Evolutionary conservation across 2,888 invertebrate genomes (phyloP).

Genomic region (Argyra leucocephala): DNA sequence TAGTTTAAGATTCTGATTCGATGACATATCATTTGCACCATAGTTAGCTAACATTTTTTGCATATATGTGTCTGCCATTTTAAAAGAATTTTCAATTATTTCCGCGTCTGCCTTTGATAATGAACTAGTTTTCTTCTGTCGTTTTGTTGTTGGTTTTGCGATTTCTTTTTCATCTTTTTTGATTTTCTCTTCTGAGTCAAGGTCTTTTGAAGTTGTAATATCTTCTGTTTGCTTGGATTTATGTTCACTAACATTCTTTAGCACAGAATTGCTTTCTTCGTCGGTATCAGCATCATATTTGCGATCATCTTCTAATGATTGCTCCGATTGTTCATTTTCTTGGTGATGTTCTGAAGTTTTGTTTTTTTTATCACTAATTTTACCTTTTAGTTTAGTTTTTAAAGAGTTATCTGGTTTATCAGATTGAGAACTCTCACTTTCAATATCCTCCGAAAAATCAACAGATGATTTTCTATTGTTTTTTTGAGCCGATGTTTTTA

Average conservation of each 20-base stretch:
- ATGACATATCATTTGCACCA: background rate
- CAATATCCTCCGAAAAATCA: background rate
- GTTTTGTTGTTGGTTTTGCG: background rate
- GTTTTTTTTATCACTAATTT: too few relatives aligned
- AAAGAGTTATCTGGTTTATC: background rate
- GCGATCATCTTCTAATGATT: background rate
- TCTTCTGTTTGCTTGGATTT: background rate
- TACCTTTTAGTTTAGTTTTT: background rate
- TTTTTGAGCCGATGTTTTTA: background rate
- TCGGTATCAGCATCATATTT: background rate
- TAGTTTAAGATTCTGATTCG: background rate
- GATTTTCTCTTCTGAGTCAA: background rate
- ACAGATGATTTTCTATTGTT: background rate
- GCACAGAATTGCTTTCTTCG: background rate
- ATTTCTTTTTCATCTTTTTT: background rate
- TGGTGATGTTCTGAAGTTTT: background rate
- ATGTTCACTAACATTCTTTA: background rate
- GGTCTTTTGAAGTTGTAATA: background rate
- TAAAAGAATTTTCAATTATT: conserved; percentile 10
- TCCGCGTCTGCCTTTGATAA: conserved; percentile 8
- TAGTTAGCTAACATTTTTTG: background rate
- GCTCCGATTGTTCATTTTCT: background rate
- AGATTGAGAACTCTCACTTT: background rate
- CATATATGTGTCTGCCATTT: background rate
- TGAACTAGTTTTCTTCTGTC: background rate